Percentiles rank a stretch among this genome's conserved stretches.
phyloP scores from a whole-genome alignment of 2,888 invertebrate species.

The Trissonchulus latispiculum region DNA sequence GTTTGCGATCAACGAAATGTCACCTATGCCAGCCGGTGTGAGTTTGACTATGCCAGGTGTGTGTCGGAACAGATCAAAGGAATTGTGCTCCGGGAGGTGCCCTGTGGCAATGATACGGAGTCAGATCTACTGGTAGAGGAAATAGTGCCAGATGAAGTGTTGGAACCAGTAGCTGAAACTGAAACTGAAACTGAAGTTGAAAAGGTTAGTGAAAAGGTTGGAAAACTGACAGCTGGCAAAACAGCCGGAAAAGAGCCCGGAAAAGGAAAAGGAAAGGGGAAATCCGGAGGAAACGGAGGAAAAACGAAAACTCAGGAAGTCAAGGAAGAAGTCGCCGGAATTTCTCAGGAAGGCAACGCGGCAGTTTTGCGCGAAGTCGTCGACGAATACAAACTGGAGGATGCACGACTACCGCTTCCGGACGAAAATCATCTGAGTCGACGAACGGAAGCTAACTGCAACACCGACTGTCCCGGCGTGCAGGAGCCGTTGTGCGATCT shows the following conservation, averaged over 20 bases:
- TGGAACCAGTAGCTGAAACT: background rate
- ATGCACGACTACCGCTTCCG: background rate
- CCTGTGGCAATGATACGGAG: too few species aligned
- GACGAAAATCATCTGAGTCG: too few species aligned
- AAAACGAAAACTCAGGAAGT: background rate
- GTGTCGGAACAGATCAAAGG: constrained; percentile 3
- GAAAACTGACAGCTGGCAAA: too few species aligned
- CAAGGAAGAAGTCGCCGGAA: too few species aligned
- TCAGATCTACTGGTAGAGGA: background rate
- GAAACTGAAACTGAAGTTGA: background rate
- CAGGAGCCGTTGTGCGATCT: constrained; percentile 7
- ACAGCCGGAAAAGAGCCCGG: too few species aligned
- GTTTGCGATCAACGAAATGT: constrained; percentile 6
- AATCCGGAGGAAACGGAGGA: background rate
- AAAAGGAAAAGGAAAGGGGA: background rate
- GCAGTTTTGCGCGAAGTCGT: background rate
- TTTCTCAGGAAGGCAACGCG: background rate
- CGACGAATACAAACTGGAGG: background rate
- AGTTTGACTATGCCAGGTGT: constrained; percentile 6
- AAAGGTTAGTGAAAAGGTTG: background rate
- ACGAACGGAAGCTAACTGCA: too few species aligned
- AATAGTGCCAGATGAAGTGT: background rate
- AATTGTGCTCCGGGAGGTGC: background rate
- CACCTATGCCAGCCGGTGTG: background rate
- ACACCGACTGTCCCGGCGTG: background rate